Conservation (phyloP, 2,113 vertebrate species). For the Psettodes erumei region DNA sequence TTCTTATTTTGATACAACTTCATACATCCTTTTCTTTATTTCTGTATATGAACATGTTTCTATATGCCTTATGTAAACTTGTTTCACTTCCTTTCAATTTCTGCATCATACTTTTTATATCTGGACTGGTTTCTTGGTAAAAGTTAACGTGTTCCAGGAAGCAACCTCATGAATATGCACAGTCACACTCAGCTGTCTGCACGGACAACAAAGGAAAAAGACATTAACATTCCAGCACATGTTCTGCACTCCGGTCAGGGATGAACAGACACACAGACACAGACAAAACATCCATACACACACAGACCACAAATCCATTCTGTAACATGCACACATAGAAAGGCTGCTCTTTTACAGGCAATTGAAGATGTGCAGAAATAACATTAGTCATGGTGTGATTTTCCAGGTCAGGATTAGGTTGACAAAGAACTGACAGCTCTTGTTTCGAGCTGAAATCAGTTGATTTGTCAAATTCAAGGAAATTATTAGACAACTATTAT, state of each 20-base stretch:
- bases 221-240: conserved; percentile 78
- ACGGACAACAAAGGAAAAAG: conserved; percentile 72
- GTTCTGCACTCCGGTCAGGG: conserved; percentile 54
- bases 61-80: not conserved
- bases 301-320: not conserved
- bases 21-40: not conserved
- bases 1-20: not conserved
- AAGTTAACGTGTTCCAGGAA: conserved; percentile 65
- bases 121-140: conserved; percentile 33
- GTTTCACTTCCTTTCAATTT: conserved; percentile 20
- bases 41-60: not conserved
- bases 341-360: not conserved
- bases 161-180: conserved; percentile 76
- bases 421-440: not conserved
- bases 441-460: not conserved
- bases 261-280: conserved; percentile 34
- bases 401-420: not conserved
- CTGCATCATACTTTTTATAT: not conserved
- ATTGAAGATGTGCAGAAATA: not conserved
- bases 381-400: not conserved
- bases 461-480: not conserved
- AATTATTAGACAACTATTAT: not conserved
- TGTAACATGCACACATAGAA: not conserved
- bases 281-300: conserved; percentile 2
- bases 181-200: conserved; percentile 72